Evolutionary conservation across 2,113 vertebrate species (phyloP).

Genomic region (Nycticebus coucang): DNA sequence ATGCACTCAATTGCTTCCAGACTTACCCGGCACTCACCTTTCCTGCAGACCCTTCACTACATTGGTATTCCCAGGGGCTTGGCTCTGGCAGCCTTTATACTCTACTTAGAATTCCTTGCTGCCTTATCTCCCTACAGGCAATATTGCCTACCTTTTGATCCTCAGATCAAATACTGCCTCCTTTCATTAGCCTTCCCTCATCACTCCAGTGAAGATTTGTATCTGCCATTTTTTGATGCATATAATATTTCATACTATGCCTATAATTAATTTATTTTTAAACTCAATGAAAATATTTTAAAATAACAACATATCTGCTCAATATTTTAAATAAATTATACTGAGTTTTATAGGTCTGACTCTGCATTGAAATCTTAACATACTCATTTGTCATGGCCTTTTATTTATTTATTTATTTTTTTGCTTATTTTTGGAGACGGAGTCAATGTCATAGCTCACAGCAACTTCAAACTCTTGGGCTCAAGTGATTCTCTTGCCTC

Average conservation of each 20-base stretch:
- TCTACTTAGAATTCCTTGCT: neutral
- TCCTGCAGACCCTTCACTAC: neutral
- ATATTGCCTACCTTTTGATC: neutral
- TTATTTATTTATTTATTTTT: no score
- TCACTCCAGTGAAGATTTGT: neutral
- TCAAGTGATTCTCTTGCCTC: no score
- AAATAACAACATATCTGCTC: constrained; percentile 33
- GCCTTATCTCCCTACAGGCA: neutral
- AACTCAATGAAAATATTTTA: neutral
- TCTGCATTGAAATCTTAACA: neutral
- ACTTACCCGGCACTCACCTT: neutral
- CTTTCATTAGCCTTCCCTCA: neutral
- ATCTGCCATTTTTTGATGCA: constrained; percentile 25
- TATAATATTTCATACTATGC: neutral
- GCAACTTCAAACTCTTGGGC: no score
- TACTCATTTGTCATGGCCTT: neutral
- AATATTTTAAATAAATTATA: constrained; percentile 24
- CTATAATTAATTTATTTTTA: neutral
- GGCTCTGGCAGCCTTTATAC: neutral
- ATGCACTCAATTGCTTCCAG: neutral
- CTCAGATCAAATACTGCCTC: neutral
- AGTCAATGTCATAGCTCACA: no score
- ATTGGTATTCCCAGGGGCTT: neutral
- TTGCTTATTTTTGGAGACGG: no score
- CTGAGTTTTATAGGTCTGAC: neutral